These are phyloP conservation scores for Lagodon rhomboides DNA, from an alignment of 2,797 vertebrate genomes.

Conservation along the genomic window DNA sequence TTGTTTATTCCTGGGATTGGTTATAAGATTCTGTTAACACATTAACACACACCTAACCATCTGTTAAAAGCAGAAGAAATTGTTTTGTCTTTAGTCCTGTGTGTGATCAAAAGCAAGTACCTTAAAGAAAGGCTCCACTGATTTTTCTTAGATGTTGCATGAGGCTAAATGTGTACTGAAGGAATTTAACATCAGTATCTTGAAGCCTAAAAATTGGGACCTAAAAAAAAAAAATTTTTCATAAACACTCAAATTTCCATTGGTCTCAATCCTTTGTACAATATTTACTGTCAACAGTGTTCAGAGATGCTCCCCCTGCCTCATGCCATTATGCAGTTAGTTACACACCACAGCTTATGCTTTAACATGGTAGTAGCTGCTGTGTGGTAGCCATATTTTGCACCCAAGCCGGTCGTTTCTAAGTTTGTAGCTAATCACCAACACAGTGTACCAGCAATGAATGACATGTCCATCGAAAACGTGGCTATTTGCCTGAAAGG, in stretches of 20 bases:
- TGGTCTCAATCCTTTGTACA: not conserved
- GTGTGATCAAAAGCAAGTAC: conserved; percentile 46
- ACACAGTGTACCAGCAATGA: not conserved
- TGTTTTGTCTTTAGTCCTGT: conserved; percentile 31
- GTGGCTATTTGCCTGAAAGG: not conserved
- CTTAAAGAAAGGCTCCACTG: conserved; percentile 71
- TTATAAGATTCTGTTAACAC: conserved; percentile 54
- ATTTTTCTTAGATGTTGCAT: conserved; percentile 10
- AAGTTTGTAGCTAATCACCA: not conserved
- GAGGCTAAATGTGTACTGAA: not conserved
- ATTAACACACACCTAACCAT: conserved; percentile 63
- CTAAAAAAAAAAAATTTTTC: not conserved
- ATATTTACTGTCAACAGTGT: conserved; percentile 15
- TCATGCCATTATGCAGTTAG: not conserved
- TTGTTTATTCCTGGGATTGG: conserved; percentile 51
- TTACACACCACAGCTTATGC: not conserved
- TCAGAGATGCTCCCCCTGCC: conserved; percentile 4
- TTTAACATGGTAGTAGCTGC: not conserved
- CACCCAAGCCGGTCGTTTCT: not conserved
- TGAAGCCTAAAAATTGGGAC: not conserved
- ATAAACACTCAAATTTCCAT: not conserved
- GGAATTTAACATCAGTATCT: not conserved
- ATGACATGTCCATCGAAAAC: not conserved
- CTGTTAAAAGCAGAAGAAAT: conserved; percentile 27
- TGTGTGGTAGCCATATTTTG: conserved; percentile 5